Conservation (phyloP, 2,797 vertebrate genomes). For the Petrocephalus schoutedeni region DNA sequence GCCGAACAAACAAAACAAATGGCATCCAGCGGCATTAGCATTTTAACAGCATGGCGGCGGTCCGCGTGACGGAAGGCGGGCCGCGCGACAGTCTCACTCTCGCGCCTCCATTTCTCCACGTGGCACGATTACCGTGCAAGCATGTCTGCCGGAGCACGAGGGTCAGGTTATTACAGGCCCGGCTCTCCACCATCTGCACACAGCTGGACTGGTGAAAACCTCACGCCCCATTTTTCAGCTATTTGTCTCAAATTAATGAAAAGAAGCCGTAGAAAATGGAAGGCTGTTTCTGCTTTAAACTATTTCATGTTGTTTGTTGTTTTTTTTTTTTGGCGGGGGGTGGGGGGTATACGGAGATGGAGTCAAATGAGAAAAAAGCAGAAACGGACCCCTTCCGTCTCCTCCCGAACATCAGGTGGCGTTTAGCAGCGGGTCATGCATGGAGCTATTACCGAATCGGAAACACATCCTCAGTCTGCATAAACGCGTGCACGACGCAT, state of each 20-base stretch:
- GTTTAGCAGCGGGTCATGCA: neutral
- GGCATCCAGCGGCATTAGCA: slow-evolving; percentile 22
- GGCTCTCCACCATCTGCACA: neutral
- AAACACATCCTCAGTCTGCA: neutral
- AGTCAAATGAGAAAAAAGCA: neutral
- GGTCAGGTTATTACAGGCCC: neutral
- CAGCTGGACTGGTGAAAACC: slow-evolving; percentile 6
- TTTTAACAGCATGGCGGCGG: neutral
- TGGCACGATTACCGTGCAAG: neutral
- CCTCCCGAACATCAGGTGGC: neutral
- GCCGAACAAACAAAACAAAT: neutral
- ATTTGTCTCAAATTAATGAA: neutral
- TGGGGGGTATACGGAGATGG: neutral
- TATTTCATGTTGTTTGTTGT: neutral
- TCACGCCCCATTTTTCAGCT: neutral
- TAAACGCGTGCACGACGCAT: neutral
- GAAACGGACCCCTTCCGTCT: neutral
- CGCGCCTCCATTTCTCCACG: neutral
- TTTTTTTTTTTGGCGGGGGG: neutral
- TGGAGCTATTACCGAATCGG: neutral
- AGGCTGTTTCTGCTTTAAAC: neutral
- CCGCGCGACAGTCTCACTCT: neutral
- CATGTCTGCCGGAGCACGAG: neutral
- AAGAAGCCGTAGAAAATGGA: neutral
- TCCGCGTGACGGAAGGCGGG: neutral